These are phyloP conservation scores for Drosophila repleta DNA, from an alignment of 1,140 invertebrate species.

Conservation along the genomic window DNA sequence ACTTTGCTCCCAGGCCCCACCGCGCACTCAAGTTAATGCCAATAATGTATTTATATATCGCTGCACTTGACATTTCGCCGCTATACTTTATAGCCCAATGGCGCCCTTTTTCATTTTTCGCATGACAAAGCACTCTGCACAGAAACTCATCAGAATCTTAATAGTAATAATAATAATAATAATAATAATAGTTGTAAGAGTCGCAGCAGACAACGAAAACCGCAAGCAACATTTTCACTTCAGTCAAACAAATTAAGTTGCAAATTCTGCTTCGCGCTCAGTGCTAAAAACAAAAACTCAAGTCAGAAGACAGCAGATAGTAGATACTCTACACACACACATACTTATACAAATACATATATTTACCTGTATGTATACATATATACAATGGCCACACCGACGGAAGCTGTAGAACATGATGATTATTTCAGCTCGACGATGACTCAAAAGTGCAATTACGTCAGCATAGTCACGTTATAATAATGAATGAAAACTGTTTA, in stretches of 20 bases:
- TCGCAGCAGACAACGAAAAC: constrained; percentile 53
- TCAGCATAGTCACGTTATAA: constrained; percentile 61
- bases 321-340: constrained; percentile 41
- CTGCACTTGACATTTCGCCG: constrained; percentile 76
- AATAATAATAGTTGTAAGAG: constrained; percentile 28
- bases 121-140: constrained; percentile 38
- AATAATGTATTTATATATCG: constrained; percentile 46
- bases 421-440: constrained; percentile 47
- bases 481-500: constrained; percentile 72
- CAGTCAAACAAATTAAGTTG: constrained; percentile 76
- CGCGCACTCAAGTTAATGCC: constrained; percentile 10
- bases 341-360: too few relatives aligned
- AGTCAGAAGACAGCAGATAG: constrained; percentile 36
- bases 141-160: constrained; percentile 26
- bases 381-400: constrained; percentile 31
- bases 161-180: constrained; percentile 54
- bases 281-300: constrained; percentile 16
- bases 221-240: constrained; percentile 49
- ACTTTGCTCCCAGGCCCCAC: constrained; percentile 7
- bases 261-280: constrained; percentile 45
- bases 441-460: constrained; percentile 73
- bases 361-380: too few relatives aligned
- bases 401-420: constrained; percentile 69
- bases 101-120: constrained; percentile 66
- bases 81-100: constrained; percentile 65